Evolutionary conservation across 2,888 invertebrate species (phyloP), one percentile per base, ranked within the genome.

Genomic region (Notodonta ziczac): DNA sequence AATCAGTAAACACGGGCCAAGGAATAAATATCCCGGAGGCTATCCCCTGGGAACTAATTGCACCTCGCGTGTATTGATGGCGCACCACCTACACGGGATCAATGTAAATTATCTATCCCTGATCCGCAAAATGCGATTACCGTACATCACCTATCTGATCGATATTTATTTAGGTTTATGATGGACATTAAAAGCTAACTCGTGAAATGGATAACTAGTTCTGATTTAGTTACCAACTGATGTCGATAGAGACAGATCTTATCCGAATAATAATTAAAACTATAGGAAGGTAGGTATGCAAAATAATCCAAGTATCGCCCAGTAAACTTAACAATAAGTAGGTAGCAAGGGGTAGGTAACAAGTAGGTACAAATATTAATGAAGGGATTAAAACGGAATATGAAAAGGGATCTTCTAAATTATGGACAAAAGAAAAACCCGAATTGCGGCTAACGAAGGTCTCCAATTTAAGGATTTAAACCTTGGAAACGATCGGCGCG

Each of bases 11-110:
- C 82, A 84, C 74, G 81, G 81, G 73, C 76, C 80, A 83, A 85
- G 86, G 77, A 87, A 91, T 91, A 93, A 91, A 91, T 90, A 88
- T 86, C 81, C 84, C 78, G 72, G 75, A 81, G 83, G 78, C 77
- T 74, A 80, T 73, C 85, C 83, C 83, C 74, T 64, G 82, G 81
- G 83, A 90, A 93, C 91, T 93, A 93, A 93, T 93, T 90, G 91
- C 90, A 82, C 85, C 88, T 90, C 87, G 84, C 76, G 86, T 73
- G 82, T 91, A 93, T 92, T 92, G 89, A 93, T 93, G 90, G 89
- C 24, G 24, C 84, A 73, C 86, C 83, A 86, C 85, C 82, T 76
- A 79, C 76, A 74, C 73, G 78, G 87, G 87, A 89, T 91, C 88
- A 88, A 85, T 88, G 86, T 89, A 89, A 89, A 91, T 90, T 91